phyloP scores from a whole-genome alignment of 2,113 vertebrate species.

The Paramisgurnus dabryanus region DNA sequence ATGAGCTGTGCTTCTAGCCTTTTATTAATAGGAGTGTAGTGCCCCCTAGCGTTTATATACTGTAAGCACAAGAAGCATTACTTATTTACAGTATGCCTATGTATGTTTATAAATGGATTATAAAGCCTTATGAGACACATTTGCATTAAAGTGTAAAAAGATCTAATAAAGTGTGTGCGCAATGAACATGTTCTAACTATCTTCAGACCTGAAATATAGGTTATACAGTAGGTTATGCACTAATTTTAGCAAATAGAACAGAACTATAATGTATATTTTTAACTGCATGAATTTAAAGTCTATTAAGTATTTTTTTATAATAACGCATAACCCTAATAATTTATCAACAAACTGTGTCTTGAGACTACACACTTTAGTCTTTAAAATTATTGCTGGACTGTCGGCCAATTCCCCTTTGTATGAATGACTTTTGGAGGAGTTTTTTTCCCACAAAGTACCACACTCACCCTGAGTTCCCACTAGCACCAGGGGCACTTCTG shows the following conservation, averaged over 20 bases:
- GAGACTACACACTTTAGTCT: too few relatives aligned
- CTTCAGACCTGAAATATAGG: background rate
- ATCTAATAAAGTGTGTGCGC: too few relatives aligned
- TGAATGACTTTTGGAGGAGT: background rate
- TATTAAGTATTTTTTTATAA: too few relatives aligned
- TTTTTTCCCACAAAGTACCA: background rate
- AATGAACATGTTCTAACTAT: too few relatives aligned
- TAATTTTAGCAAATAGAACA: background rate
- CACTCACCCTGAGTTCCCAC: constrained; percentile 93
- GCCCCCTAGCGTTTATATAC: constrained; percentile 37
- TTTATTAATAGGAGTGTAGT: background rate
- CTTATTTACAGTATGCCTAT: too few relatives aligned
- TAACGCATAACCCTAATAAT: background rate
- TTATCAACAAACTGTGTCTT: too few relatives aligned
- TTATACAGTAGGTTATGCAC: background rate
- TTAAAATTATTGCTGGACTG: too few relatives aligned
- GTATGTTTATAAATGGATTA: too few relatives aligned
- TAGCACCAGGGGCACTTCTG: constrained; percentile 91
- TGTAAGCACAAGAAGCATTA: background rate
- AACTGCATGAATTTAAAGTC: background rate
- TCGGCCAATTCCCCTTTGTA: too few relatives aligned
- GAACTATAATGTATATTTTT: background rate
- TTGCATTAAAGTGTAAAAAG: too few relatives aligned
- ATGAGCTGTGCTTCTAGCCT: background rate
- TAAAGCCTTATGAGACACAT: too few relatives aligned